Base-by-base conservation (phyloP, 2,888 invertebrate genomes). In the Xanthorhoe designata region DNA sequence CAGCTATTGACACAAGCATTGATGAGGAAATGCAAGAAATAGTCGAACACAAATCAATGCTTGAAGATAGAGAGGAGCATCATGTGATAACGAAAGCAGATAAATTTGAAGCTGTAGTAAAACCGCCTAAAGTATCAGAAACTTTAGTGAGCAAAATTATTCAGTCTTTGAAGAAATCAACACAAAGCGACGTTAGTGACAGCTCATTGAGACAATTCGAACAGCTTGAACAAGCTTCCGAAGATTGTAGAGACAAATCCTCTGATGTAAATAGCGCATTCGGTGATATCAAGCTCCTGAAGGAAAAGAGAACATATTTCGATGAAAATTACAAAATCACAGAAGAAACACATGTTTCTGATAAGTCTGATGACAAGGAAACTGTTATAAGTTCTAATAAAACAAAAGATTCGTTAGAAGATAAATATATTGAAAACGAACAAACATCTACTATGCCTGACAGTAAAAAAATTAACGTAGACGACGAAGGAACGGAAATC, bases 131-230 rank as follows among this genome's bases (percentile, higher is more conserved):
- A 38, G 61, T 74, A 9, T 68, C 84, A 0, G 78, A 81, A 58
- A 79, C 78, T 0, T 71, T 85, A 19, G 80, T 85, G 0, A 82
- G 65, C 59, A 86, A 82, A 79, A 81, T 85, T 19, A 76, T 86
- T 10, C 77, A 76, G 42, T 82, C 85, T 2, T 66, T 84, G 0
- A 83, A 84, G 69, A 71, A 60, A 56, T 53, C 76, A 9, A 79
- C 73, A 0, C 68, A 78, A 7, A 75, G 77, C 10, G 61, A 68
- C 19, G 49, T 38, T 10, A 83, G 78, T 61, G 83, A 90, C 47
- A 81, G 72, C 60, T 92, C 92, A 0, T 72, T 88, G 15, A 74
- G 72, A 7, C 83, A 86, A 53, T 89, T 89, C 69, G 89, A 89
- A 66, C 78, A 81, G 29, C 66, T 88, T 15, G 88, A 89, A 77